Percentiles rank a stretch among this genome's conserved stretches.
These are phyloP conservation scores for Chinchilla lanigera DNA, from an alignment of 2,113 vertebrate genomes.

Conservation along the genomic window DNA sequence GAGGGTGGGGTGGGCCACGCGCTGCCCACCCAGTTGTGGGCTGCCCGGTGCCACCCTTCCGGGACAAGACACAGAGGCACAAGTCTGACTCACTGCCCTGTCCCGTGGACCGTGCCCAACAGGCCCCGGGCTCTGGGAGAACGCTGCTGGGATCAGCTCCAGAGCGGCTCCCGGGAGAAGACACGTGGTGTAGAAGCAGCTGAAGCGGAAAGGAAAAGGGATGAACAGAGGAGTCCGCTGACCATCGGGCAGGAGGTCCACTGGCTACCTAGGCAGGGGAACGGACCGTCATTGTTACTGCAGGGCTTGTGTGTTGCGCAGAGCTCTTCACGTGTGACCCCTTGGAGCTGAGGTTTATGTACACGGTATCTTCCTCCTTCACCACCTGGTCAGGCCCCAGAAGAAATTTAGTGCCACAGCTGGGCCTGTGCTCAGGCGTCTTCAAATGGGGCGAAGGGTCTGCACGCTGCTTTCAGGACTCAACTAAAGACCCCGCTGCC, in stretches of 20 bases:
- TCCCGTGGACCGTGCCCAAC: not conserved
- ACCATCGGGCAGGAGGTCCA: not conserved
- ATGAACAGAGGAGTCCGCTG: not conserved
- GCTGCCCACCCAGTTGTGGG: not conserved
- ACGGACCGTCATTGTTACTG: not conserved
- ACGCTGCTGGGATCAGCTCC: not conserved
- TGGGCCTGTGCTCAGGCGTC: not conserved
- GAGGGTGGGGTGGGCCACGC: not conserved
- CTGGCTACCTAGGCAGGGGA: not conserved
- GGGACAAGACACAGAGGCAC: not conserved
- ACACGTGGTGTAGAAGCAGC: rapidly evolving
- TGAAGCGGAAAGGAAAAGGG: not conserved
- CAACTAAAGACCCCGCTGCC: not conserved
- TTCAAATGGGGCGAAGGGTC: not conserved
- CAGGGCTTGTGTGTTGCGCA: not conserved
- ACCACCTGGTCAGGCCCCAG: not conserved
- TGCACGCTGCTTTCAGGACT: not conserved
- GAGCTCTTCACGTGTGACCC: not conserved
- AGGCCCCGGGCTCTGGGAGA: not conserved
- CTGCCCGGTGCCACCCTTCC: constrained; percentile 53
- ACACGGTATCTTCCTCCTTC: not conserved
- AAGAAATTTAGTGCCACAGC: not conserved
- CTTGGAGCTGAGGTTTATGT: not conserved
- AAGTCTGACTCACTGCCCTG: not conserved
- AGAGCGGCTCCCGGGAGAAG: not conserved